Base-by-base conservation (phyloP, 1,140 invertebrate species). In the Cydia amplana region DNA sequence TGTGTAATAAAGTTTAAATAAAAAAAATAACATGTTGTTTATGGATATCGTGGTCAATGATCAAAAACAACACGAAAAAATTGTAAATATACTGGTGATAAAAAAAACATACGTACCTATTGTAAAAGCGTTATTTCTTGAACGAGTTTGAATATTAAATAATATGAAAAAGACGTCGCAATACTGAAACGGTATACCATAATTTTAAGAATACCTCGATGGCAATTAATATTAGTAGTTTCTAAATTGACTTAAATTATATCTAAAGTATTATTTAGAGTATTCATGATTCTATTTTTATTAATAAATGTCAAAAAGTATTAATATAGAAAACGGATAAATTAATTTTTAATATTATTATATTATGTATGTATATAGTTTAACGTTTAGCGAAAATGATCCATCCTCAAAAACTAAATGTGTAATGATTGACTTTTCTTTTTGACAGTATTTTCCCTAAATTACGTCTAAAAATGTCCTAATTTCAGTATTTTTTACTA, bases 131-230 rank as follows among this genome's bases (percentile, higher is more conserved):
- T 55, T 55, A 55, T 55, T 55, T 55, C 51, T 55, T 18, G n/a
- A n/a, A 7, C 0, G 4, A 16, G 12, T 1, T 16, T 12, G 14
- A 18, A 4, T 9, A 55, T 5, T 20, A 23, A 60, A 60, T 1
- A 0, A 55, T 23, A 23, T 23, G 55, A 25, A 32, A 65, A 67
- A 70, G 65, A 70, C 65, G 32, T 70, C n/a, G 32, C 28, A 70
- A 70, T 70, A 70, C 65, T 70, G 65, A 70, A 36, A 40, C 2
- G 65, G 65, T 70, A 70, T 70, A 70, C 65, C 65, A 70, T 70
- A 70, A 70, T 70, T 70, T 18, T 70, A 70, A 70, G 65, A 40
- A 70, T 70, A 36, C 28, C 70, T 32, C 49, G n/a, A 70, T 70
- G 65, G 23, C 18, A 36, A 36, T 70, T 70, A 28, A 70, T 70